Base-by-base conservation (phyloP, 23 tunicate species). In the Oikopleura vanhoeffeni region DNA sequence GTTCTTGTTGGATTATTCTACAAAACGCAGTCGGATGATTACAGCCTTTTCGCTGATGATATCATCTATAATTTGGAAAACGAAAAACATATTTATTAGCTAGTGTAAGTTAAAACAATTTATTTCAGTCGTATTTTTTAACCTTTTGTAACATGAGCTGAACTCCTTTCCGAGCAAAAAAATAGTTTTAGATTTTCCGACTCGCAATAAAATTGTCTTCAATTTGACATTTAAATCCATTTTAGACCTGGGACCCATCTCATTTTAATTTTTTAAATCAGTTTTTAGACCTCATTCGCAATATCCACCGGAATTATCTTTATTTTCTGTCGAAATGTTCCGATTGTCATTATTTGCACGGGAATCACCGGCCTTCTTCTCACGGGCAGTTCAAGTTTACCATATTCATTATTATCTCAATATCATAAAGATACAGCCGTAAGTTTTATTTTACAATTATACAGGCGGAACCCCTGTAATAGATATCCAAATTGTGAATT, bases 371-470 rank as follows among this genome's bases (percentile, higher is more conserved):
- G 79, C 2, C 32, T 71, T 71, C 35, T 71, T 18, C 38, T 71
- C 34, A 30, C 79, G 2, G 79, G 36, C 4, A 18, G 27, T 71
- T 38, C 27, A 71, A 38, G 27, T 30, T 38, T 71, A 13, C 79
- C 79, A 18, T 71, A 71, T 71, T 71, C 79, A 13, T 38, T 71
- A 18, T 71, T 71, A 71, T 71, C 79, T 2, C 79, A 71, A 30
- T 71, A 71, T 38, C 79, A 71, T 30, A 71, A 71, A 71, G 79
- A 71, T 13, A 38, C 79, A 18, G 32, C 3, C 24, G 64, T 49
- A 49, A 49, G 64, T 49, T n/a, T n/a, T n/a, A n/a, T n/a, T n/a
- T n/a, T n/a, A n/a, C n/a, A n/a, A n/a, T n/a, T n/a, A n/a, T n/a
- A n/a, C n/a, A n/a, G n/a, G n/a, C n/a, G n/a, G n/a, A n/a, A n/a